Evolutionary conservation across 2,888 invertebrate species (phyloP).

Genomic region (Pachymerium ferrugineum): DNA sequence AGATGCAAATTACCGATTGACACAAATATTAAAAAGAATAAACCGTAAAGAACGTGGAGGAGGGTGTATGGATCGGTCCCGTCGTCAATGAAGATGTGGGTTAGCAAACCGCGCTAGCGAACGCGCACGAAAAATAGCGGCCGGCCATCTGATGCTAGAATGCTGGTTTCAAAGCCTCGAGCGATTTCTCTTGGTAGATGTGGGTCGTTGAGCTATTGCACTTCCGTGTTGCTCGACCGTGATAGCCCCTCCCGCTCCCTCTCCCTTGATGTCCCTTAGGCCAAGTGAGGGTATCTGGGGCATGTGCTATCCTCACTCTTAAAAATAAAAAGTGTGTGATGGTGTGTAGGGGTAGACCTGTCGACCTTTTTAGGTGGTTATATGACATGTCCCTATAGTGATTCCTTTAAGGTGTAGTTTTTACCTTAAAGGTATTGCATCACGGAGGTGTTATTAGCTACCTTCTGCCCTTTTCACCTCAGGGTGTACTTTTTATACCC

Average conservation of each 20-base stretch:
- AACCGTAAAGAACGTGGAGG: no score
- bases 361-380: no score
- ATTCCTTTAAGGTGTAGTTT: no score
- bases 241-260: conserved; percentile 17
- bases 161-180: background rate
- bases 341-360: no score
- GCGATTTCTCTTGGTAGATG: conserved; percentile 12
- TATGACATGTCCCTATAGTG: no score
- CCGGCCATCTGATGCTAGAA: background rate
- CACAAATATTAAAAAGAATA: conserved; percentile 24
- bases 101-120: conserved; percentile 22
- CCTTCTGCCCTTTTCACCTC: no score
- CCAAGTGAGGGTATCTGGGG: conserved; percentile 7
- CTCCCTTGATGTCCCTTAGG: conserved; percentile 5
- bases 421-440: no score
- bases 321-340: no score
- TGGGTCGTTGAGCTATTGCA: conserved; percentile 23
- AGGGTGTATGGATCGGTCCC: background rate
- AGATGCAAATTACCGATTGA: background rate
- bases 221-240: conserved; percentile 23
- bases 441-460: no score
- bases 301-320: no score
- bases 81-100: conserved; percentile 23
- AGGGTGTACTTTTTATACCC: no score
- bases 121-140: background rate